Base-by-base conservation (phyloP, 1,140 invertebrate species). In the Venturia canescens region DNA sequence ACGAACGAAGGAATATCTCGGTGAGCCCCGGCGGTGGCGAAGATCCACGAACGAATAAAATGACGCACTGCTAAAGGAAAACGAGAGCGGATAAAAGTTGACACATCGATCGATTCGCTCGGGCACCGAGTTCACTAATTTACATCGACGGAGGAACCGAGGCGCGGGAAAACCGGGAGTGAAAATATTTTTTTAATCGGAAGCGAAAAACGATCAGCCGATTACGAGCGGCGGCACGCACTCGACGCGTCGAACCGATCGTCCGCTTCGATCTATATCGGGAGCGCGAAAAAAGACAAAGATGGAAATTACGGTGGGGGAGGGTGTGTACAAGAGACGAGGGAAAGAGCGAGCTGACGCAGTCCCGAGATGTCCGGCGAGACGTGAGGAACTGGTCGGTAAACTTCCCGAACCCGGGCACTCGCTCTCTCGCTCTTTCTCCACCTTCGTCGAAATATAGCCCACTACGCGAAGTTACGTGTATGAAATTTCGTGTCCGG, bases 301-400 rank as follows among this genome's bases (percentile, higher is more conserved):
- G 66, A 69, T 21, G 21, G 29, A 18, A 29, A 29, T 69, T 27
- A 69, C 29, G 27, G 66, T 63, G 66, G 66, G 66, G 66, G 29
- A 31, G 66, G 26, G 27, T 31, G 66, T 27, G 23, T 63, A 63
- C 26, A 31, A 69, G 29, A 26, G n/a, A 69, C 66, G 29, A 69
- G 27, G 27, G 13, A n/a, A 29, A 34, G 21, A 69, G 16, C 29
- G 66, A 69, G 18, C 29, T 69, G 15, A 69, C 66, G 66, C 66
- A 69, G 66, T 69, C 66, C 66, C 66, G 66, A 69, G 66, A 69
- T 69, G 66, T 69, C 66, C 66, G 66, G 66, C 66, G 66, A 69
- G 66, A 69, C 29, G 66, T 34, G 66, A 69, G 66, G 66, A 69
- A 69, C 66, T 69, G 66, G 66, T 69, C 26, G 60, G 27, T 69